Base-by-base conservation (phyloP, 2,888 invertebrate genomes). In the Glyphotaelius pellucidus region DNA sequence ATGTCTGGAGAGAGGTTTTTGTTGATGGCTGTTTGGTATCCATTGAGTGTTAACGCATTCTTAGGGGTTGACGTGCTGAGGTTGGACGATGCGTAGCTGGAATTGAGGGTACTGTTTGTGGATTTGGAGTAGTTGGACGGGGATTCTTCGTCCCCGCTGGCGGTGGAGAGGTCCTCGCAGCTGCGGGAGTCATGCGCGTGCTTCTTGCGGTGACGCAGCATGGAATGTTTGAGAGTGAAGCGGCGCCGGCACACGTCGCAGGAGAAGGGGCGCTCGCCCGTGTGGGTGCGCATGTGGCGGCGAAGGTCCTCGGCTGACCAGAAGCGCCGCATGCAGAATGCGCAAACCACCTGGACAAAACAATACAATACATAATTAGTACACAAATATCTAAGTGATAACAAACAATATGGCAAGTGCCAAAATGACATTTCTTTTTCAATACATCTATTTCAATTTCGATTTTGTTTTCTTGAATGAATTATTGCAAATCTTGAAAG, bases 271-370 rank as follows among this genome's bases (percentile, higher is more conserved):
- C 99, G 96, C 94, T 99, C 99, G 0, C 99, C 99, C 0, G 98
- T 98, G 95, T 99, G 99, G 0, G 99, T 99, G 32, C 99, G 96
- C 98, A 99, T 99, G 95, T 99, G 99, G 0, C 99, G 97, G 0
- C 99, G 97, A 9, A 99, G 96, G 95, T 99, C 99, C 95, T 99
- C 99, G 0, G 99, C 98, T 0, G 99, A 99, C 99, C 99, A 99
- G 95, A 99, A 99, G 87, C 99, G 97, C 93, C 99, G 98, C 94
- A 99, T 97, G 95, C 99, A 99, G 94, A 99, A 98, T 0, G 99
- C 98, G 95, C 99, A 98, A 91, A 98, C 98, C 11, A 98, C 97
- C 97, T 97, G 94, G 0, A 94, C 93, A 93, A 90, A 94, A 90
- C 90, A 91, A 92, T 80, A 94, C 35, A 14, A 47, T 42, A 42